Evolutionary conservation across 2,888 invertebrate genomes (phyloP).

Genomic region (Sarcophaga subvicina): DNA sequence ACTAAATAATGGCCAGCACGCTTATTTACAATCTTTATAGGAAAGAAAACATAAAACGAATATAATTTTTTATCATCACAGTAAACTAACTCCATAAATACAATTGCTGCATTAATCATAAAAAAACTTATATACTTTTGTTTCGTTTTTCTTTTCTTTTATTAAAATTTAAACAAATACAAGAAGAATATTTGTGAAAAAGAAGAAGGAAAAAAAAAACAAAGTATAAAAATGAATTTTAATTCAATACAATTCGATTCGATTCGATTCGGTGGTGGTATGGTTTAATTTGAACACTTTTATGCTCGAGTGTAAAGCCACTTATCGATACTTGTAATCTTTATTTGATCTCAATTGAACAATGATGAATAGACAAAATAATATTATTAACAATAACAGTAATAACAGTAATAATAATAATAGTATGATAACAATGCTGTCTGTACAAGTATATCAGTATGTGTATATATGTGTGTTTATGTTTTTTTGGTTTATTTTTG

Average conservation of each 20-base stretch:
- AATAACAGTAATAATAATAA: conserved; percentile 8
- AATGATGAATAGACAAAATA: conserved; percentile 70
- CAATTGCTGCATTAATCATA: conserved; percentile 60
- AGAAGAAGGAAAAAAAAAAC: neutral
- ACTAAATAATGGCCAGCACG: conserved; percentile 62
- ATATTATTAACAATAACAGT: conserved; percentile 61
- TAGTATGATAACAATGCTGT: conserved; percentile 57
- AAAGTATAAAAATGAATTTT: neutral
- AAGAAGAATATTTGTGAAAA: conserved; percentile 10
- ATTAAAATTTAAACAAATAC: neutral
- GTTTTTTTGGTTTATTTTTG: conserved; percentile 18
- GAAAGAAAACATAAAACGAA: conserved; percentile 22
- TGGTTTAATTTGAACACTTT: conserved; percentile 68
- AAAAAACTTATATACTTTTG: conserved; percentile 19
- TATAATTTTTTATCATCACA: conserved; percentile 36
- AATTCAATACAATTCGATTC: conserved; percentile 29
- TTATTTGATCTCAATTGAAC: conserved; percentile 69
- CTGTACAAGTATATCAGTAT: neutral
- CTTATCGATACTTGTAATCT: conserved; percentile 71
- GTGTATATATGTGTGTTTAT: neutral
- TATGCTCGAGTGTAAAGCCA: conserved; percentile 69
- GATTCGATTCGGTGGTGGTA: conserved; percentile 58
- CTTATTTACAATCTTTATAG: conserved; percentile 60
- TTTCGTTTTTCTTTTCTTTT: conserved; percentile 21
- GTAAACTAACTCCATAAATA: conserved; percentile 1